A percentile compares a stretch with the other conserved stretches of the same genome.
Evolutionary conservation across 2,888 invertebrate genomes (phyloP).

Genomic region (Hypercompe scribonia): DNA sequence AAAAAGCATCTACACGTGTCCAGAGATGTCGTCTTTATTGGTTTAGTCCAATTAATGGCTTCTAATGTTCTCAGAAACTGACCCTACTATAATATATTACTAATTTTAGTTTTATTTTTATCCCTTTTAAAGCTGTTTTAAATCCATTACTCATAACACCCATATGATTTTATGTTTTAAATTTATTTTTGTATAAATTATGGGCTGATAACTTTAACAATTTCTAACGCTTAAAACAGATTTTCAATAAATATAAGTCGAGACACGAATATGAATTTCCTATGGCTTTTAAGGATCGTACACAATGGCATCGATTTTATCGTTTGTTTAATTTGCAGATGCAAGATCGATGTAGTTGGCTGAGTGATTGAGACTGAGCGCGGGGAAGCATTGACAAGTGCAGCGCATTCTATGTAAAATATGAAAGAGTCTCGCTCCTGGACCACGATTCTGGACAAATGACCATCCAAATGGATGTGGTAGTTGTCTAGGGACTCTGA

Average conservation of each 20-base stretch:
- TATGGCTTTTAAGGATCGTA: constrained; percentile 55
- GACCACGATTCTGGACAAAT: constrained; percentile 57
- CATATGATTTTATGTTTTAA: constrained; percentile 31
- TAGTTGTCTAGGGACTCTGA: constrained; percentile 44
- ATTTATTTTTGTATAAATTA: constrained; percentile 27
- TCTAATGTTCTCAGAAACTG: constrained; percentile 77
- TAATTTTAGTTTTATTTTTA: constrained; percentile 68
- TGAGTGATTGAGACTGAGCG: constrained; percentile 82
- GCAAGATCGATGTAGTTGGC: constrained; percentile 67
- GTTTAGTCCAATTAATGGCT: constrained; percentile 83
- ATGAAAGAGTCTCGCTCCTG: constrained; percentile 75
- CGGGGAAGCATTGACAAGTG: constrained; percentile 74
- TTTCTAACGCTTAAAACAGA: constrained; percentile 30
- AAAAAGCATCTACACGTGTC: constrained; percentile 77
- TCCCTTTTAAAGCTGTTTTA: constrained; percentile 49
- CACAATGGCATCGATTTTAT: constrained; percentile 65
- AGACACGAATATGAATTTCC: constrained; percentile 52
- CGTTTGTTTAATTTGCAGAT: constrained; percentile 79
- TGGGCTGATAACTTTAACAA: constrained; percentile 30
- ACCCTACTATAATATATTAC: constrained; percentile 71
- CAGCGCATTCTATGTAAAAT: constrained; percentile 85
- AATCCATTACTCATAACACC: constrained; percentile 38
- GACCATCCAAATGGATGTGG: constrained; percentile 67
- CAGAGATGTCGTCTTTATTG: constrained; percentile 83
- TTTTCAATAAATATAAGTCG: constrained; percentile 43